These are phyloP conservation scores for Oxygymnocypris stewartii DNA, from an alignment of 2,113 vertebrate genomes.

Conservation along the genomic window DNA sequence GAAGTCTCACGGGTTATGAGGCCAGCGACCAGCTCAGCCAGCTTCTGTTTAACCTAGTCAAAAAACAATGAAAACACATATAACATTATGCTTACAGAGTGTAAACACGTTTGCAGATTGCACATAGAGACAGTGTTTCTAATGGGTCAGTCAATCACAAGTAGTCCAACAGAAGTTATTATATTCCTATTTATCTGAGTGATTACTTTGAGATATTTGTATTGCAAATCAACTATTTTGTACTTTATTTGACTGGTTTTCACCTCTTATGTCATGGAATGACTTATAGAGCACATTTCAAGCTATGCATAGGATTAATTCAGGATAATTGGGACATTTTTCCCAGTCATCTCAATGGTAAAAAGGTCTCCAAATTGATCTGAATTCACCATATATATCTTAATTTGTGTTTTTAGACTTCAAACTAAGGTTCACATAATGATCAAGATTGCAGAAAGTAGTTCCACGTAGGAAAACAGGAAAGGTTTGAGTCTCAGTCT, in stretches of 20 bases:
- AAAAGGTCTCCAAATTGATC: too few species aligned
- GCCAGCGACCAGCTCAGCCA: slow-evolving; percentile 52
- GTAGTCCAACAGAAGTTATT: neutral
- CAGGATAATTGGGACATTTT: too few species aligned
- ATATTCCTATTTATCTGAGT: neutral
- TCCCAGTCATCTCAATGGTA: too few species aligned
- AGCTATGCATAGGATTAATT: too few species aligned
- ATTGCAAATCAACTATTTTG: neutral
- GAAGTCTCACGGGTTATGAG: slow-evolving; percentile 49
- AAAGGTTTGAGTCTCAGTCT: too few species aligned
- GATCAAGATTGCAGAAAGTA: neutral
- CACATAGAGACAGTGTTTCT: neutral
- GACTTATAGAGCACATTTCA: too few species aligned
- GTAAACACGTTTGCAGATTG: neutral
- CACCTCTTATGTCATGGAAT: neutral
- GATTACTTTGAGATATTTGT: neutral
- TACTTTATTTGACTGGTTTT: neutral
- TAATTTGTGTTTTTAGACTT: too few species aligned
- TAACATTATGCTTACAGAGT: neutral
- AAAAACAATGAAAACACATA: neutral
- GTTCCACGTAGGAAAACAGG: too few species aligned
- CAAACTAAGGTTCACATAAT: too few species aligned
- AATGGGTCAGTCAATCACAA: neutral
- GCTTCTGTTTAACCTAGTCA: slow-evolving; percentile 53
- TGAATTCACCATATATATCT: too few species aligned